Percentiles rank a stretch among this genome's conserved stretches.
Conservation (phyloP, 2,797 vertebrate genomes). For the Anas flavirostris region DNA sequence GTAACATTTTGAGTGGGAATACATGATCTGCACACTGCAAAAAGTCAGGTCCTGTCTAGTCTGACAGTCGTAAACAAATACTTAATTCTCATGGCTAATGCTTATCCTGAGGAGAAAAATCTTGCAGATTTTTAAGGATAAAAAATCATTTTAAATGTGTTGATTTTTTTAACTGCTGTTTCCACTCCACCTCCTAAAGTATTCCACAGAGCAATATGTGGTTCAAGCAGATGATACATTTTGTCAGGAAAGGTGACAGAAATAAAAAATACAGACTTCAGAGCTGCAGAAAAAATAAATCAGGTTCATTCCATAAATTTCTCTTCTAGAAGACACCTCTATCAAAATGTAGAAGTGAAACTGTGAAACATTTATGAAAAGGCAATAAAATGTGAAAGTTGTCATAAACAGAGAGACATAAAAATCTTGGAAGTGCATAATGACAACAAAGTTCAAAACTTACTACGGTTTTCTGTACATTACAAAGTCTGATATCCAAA, state of each 20-base stretch:
- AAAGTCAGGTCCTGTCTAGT: not conserved
- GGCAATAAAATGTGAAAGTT: constrained; percentile 34
- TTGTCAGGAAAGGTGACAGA: constrained; percentile 30
- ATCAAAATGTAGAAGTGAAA: constrained; percentile 40
- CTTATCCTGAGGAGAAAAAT: not conserved
- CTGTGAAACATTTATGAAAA: constrained; percentile 47
- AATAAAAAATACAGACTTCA: constrained; percentile 45
- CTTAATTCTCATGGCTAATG: not conserved
- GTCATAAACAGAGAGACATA: constrained; percentile 5
- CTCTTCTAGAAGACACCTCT: constrained; percentile 24
- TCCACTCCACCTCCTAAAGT: not conserved
- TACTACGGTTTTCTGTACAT: not conserved
- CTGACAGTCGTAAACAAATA: not conserved
- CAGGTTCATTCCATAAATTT: constrained; percentile 56
- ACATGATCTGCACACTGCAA: not conserved
- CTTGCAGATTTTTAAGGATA: not conserved
- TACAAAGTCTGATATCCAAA: not conserved
- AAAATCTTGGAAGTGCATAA: constrained; percentile 25
- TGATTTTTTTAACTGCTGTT: not conserved
- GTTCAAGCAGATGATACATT: constrained; percentile 4
- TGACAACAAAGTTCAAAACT: constrained; percentile 13
- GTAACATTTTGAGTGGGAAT: not conserved
- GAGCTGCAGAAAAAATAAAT: constrained; percentile 17
- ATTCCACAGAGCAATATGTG: not conserved
- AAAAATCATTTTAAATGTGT: not conserved